These are phyloP conservation scores for Ips typographus DNA, from an alignment of 1,140 invertebrate genomes.

Conservation along the genomic window DNA sequence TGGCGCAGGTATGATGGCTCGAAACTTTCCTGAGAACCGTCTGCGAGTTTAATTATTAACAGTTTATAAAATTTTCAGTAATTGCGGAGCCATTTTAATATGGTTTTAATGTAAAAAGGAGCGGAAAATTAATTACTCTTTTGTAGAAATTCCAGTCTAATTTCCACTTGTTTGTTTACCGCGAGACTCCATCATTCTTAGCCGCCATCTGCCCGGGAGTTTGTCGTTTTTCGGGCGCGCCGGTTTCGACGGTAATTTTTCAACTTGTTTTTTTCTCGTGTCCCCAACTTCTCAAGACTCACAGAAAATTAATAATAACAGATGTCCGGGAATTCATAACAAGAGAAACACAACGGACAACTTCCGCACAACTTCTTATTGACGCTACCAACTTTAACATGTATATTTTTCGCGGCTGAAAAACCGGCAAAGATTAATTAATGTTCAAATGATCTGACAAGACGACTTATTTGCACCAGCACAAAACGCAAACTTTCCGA, in stretches of 20 bases:
- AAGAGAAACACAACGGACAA: not conserved
- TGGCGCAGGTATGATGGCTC: conserved; percentile 1
- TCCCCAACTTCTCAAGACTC: conserved; percentile 17
- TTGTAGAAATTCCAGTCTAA: conserved; percentile 16
- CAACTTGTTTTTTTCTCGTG: not conserved
- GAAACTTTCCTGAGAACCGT: not conserved
- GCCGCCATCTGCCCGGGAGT: conserved; percentile 12
- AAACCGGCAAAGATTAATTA: conserved; percentile 10
- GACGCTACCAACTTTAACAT: not conserved
- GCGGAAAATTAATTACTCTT: conserved; percentile 5
- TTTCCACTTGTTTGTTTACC: conserved; percentile 22
- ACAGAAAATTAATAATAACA: conserved; percentile 8
- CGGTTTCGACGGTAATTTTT: conserved; percentile 14
- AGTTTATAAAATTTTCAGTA: conserved; percentile 12
- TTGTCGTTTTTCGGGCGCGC: conserved; percentile 9
- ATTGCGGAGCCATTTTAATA: too few species aligned
- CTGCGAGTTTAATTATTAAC: conserved; percentile 23
- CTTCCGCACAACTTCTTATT: not conserved
- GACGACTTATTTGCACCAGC: not conserved
- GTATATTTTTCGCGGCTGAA: not conserved
- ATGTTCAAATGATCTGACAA: conserved; percentile 11
- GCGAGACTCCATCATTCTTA: conserved; percentile 14
- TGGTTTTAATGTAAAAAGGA: not conserved
- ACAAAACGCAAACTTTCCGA: conserved; percentile 26
- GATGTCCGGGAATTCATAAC: conserved; percentile 11